A percentile compares a stretch with the other conserved stretches of the same genome.
Evolutionary conservation across 2,888 invertebrate genomes (phyloP).

Genomic region (Teleiodes luculella): DNA sequence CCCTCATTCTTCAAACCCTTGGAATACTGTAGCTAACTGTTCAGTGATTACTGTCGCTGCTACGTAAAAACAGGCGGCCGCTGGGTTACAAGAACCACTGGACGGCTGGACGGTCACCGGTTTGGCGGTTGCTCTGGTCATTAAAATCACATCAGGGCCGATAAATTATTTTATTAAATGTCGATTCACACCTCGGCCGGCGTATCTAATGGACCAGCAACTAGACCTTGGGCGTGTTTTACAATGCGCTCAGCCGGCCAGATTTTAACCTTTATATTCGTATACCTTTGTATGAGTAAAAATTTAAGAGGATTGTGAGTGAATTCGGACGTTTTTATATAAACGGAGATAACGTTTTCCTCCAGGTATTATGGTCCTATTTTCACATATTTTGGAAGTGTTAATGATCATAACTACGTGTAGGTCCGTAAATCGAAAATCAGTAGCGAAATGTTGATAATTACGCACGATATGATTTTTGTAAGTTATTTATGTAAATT

Average conservation of each 20-base stretch:
- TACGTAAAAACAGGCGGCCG: background rate
- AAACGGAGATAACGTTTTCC: too few species aligned
- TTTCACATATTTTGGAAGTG: too few species aligned
- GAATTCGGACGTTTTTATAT: too few species aligned
- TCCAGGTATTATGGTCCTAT: too few species aligned
- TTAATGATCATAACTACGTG: too few species aligned
- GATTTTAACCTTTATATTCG: background rate
- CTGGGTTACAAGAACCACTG: background rate
- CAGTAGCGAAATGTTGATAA: too few species aligned
- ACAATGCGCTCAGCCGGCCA: background rate
- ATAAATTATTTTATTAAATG: slow-evolving; percentile 74
- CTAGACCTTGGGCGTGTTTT: slow-evolving; percentile 38
- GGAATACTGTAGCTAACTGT: background rate
- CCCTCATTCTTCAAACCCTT: background rate
- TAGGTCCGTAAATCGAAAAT: too few species aligned
- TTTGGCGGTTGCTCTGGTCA: slow-evolving; percentile 33
- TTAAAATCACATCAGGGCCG: slow-evolving; percentile 70
- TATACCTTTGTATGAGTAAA: too few species aligned
- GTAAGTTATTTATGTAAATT: too few species aligned
- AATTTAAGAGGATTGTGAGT: too few species aligned
- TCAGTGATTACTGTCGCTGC: background rate
- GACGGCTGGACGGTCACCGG: background rate
- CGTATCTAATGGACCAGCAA: slow-evolving; percentile 49
- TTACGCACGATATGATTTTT: too few species aligned
- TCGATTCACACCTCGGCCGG: slow-evolving; percentile 65